Percentiles rank a stretch among this genome's conserved stretches.
phyloP scores from a whole-genome alignment of 2,797 vertebrate species.

The Falco columbarius region DNA sequence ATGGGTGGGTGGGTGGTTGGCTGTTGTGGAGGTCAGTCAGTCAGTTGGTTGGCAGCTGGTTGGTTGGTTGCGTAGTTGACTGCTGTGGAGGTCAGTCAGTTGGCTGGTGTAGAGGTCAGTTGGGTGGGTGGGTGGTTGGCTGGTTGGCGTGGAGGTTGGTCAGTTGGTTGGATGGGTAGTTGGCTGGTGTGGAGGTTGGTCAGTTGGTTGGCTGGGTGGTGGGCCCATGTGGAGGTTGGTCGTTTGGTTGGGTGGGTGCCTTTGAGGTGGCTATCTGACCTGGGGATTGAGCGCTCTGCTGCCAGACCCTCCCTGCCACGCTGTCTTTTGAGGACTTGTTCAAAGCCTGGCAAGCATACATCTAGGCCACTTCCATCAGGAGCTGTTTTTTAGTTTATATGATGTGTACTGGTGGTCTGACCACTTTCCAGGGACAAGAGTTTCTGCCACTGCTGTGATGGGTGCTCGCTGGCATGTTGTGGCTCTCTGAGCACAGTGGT shows the following conservation, averaged over 20 bases:
- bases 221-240: no score
- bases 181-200: no score
- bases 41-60: no score
- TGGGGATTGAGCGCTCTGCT: neutral
- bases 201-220: no score
- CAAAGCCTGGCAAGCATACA: neutral
- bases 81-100: no score
- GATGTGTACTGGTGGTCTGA: neutral
- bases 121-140: no score
- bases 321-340: neutral
- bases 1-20: no score
- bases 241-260: neutral
- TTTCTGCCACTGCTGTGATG: neutral
- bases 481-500: accelerated
- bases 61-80: no score
- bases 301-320: neutral
- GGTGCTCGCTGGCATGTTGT: neutral
- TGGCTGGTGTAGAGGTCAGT: no score
- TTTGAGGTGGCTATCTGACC: neutral
- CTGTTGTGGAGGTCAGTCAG: no score
- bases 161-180: no score
- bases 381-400: neutral
- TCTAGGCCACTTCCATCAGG: neutral
- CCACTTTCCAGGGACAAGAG: neutral
- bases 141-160: no score